Base-by-base conservation (phyloP, 2,797 vertebrate genomes). In the Antrozous pallidus region DNA sequence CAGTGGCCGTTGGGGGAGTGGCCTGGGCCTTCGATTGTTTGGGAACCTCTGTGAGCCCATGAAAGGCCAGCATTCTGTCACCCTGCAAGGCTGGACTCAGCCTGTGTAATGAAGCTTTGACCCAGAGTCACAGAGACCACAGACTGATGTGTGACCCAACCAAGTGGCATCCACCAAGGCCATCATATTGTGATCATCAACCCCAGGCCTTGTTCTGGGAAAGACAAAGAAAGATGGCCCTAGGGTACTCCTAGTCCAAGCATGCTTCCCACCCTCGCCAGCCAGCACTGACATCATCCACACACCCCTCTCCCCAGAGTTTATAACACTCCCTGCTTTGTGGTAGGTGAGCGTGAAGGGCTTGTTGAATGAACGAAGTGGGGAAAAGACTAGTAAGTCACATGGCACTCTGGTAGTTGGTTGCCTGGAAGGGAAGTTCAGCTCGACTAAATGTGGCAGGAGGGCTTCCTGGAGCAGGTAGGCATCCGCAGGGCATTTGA, bases 241-340 rank as follows among this genome's bases (percentile, higher is more conserved):
- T 83, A 0, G 0, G 42, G 6, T 40, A 5, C 28, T 24, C 24
- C 4, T 10, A 8, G 26, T 26, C 63, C 1, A 0, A 9, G 6
- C 5, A 0, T 8, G 1, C 51, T 47, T 6, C 11, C 10, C 20
- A 7, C 45, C 45, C 6, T 28, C 1, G 0, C 36, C 0, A 22
- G 0, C 36, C 0, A 22, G 38, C 2, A 4, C 13, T 58, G 45
- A 56, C 22, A 0, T 8, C 69, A 22, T 2, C n/a, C 75, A 20
- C 3, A 0, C 20, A 31, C 42, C 40, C 47, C 10, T 24, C 38
- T 63, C 36, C 18, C 69, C 45, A 51, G 45, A 0, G 51, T 54
- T 69, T 91, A 36, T 42, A 40, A 74, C 28, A 47, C 24, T 5
- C 36, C 13, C n/a, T 71, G 28, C n/a, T 38, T 5, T 16, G 2